These are phyloP conservation scores for Heterocephalus glaber DNA, from an alignment of 2,113 vertebrate species.

Conservation along the genomic window DNA sequence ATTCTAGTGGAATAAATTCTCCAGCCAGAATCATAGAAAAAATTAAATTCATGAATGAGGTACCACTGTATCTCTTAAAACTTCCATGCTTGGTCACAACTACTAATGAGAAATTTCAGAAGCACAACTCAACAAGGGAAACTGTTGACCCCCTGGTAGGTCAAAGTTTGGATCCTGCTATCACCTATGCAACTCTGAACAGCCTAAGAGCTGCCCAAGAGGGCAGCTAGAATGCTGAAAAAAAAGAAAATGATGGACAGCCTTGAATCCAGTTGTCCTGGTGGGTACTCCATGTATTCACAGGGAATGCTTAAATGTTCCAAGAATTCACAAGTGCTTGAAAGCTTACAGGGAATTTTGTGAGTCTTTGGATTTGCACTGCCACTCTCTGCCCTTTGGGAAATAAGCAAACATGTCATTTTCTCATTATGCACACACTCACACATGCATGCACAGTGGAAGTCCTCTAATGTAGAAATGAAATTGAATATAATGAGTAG, in stretches of 20 bases:
- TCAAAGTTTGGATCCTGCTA: neutral
- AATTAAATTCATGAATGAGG: neutral
- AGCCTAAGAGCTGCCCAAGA: neutral
- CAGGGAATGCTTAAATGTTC: neutral
- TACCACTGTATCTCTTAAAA: neutral
- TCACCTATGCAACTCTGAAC: neutral
- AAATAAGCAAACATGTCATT: neutral
- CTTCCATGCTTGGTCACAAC: neutral
- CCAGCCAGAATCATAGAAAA: neutral
- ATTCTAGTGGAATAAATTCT: neutral
- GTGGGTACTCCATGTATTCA: neutral
- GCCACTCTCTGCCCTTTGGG: neutral
- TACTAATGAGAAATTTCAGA: neutral
- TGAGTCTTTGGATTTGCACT: neutral
- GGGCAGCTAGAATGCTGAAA: neutral
- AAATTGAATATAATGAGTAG: neutral
- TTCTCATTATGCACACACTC: neutral
- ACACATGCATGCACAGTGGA: neutral
- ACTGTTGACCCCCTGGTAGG: neutral
- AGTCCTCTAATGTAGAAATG: neutral
- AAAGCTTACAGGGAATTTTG: neutral
- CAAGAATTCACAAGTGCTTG: neutral
- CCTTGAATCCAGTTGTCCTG: neutral
- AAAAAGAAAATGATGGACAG: neutral
- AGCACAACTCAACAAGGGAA: neutral